phyloP scores from a whole-genome alignment of 2,113 vertebrate genomes.

The Muscicapa adusta region DNA sequence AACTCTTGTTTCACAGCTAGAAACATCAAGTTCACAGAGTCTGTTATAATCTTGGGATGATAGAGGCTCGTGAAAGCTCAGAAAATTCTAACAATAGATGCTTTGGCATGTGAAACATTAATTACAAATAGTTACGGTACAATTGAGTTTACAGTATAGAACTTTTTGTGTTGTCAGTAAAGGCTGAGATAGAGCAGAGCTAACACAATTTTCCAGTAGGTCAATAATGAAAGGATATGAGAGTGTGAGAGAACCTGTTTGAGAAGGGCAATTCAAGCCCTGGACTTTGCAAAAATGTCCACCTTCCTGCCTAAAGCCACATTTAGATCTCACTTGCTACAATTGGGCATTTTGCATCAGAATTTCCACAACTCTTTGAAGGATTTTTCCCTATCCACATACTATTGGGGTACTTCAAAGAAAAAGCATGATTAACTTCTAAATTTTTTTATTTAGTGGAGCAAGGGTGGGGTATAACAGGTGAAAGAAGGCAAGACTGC shows the following conservation, averaged over 20 bases:
- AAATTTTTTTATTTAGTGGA: background rate
- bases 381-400: background rate
- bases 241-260: background rate
- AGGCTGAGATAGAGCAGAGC: background rate
- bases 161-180: background rate
- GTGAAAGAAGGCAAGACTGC: background rate
- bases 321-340: background rate
- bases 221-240: background rate
- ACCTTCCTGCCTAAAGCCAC: background rate
- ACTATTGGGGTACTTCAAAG: background rate
- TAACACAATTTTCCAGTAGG: background rate
- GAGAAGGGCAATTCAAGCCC: background rate
- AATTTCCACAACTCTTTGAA: background rate
- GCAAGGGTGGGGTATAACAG: background rate
- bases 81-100: background rate
- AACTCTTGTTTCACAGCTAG: background rate
- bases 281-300: background rate
- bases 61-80: background rate
- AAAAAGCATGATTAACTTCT: background rate
- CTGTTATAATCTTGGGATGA: background rate
- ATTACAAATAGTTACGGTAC: background rate
- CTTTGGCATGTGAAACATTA: background rate
- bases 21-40: background rate
- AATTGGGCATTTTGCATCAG: background rate
- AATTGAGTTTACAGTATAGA: background rate